Percentiles rank a stretch among this genome's conserved stretches.
phyloP scores from a whole-genome alignment of 2,797 vertebrate species.

The Mormyrus hasselquistii region DNA sequence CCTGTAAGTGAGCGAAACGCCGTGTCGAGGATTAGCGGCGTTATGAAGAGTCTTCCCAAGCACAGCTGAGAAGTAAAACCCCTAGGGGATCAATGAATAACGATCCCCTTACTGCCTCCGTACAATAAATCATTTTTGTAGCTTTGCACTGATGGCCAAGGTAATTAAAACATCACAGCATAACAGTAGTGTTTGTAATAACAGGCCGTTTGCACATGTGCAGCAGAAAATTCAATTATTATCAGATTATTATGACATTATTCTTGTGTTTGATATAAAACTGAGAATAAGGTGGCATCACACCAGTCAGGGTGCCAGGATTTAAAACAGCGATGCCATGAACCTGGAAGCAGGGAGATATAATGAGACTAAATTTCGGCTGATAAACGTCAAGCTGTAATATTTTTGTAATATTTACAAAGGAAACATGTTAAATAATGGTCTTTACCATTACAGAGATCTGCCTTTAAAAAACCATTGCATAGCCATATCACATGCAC shows the following conservation, averaged over 20 bases:
- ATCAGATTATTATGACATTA: conserved; percentile 1
- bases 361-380: not conserved
- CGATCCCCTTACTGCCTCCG: not conserved
- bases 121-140: conserved; percentile 1
- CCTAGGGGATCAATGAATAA: not conserved
- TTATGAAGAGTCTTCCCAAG: not conserved
- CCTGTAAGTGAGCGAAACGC: not conserved
- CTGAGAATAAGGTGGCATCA: not conserved
- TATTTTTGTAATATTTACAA: not conserved
- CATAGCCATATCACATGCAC: not conserved
- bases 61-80: not conserved
- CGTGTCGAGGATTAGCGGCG: not conserved
- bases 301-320: not conserved
- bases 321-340: not conserved
- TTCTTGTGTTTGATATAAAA: not conserved
- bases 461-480: not conserved
- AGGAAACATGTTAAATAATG: not conserved
- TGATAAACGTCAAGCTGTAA: not conserved
- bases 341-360: not conserved
- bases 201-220: not conserved
- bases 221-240: not conserved
- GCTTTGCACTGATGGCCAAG: not conserved
- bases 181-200: not conserved
- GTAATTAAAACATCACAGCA: not conserved
- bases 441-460: not conserved